Base-by-base conservation (phyloP, 2,888 invertebrate genomes). In the Chrysotoxum bicinctum region DNA sequence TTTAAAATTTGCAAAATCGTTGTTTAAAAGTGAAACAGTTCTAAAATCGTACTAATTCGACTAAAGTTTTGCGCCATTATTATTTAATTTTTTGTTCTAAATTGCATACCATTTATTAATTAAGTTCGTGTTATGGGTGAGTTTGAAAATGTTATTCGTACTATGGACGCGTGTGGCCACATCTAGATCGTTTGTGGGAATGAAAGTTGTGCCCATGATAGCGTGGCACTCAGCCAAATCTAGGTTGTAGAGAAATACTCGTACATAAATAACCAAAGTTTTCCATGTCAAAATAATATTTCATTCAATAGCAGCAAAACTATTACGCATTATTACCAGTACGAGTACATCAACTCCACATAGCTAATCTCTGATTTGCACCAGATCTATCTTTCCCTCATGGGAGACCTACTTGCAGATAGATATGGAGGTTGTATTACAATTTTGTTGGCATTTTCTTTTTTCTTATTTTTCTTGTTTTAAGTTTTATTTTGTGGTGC, bases 361-460 rank as follows among this genome's bases (percentile, higher is more conserved):
- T 40, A 50, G 6, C 21, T 50, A 68, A 80, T 80, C 60, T 50
- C 16, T 40, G 21, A 50, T 48, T 64, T 56, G 50, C 58, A 58
- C 66, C 66, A 82, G 82, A 84, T 79, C 66, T 75, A 84, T 84
- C 75, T 77, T 66, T 84, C 14, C 66, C 54, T 68, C 60, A 72
- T 70, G 48, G 54, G 54, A 84, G 70, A 84, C 79, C 66, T 68
- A 72, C 79, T 76, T 79, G 79, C 48, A 60, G 60, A 79, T 75
- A 76, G 74, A 72, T 72, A 58, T 69, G 70, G 43, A 58, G 58
- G 21, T 84, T 79, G 83, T 79, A 79, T 75, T 79, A 79, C 70
- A 75, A 80, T 79, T 79, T 76, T 70, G 75, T 75, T 80, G 66
- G 40, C 80, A 72, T 79, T 84, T 84, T 79, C 75, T 78, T 30